Percentiles rank a stretch among this genome's conserved stretches.
phyloP scores from a whole-genome alignment of 2,113 vertebrate species.

The Salvelinus fontinalis region DNA sequence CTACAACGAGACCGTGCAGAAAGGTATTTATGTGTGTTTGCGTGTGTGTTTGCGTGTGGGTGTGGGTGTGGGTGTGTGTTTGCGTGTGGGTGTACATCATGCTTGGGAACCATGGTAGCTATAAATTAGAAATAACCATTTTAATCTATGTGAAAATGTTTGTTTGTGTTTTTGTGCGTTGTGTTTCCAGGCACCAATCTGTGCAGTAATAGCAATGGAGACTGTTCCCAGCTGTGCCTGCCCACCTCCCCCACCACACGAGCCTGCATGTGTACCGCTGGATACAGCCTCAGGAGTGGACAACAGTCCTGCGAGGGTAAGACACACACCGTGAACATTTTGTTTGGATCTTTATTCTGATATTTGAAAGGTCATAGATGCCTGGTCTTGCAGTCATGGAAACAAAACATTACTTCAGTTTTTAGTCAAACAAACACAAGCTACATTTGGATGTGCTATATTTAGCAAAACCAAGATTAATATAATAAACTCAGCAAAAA shows the following conservation, averaged over 20 bases:
- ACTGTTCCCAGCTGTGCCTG: constrained; percentile 97
- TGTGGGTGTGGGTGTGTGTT: background rate
- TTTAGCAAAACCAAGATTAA: too few species aligned
- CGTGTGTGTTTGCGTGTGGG: background rate
- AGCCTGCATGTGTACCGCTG: constrained; percentile 96
- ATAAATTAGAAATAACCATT: background rate
- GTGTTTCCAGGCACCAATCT: constrained; percentile 81
- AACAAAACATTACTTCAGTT: too few species aligned
- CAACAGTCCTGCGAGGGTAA: constrained; percentile 94
- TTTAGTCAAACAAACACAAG: too few species aligned
- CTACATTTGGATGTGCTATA: too few species aligned
- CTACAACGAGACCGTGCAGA: constrained; percentile 91
- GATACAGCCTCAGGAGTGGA: constrained; percentile 90
- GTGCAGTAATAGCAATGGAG: constrained; percentile 91
- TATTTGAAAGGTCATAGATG: too few species aligned
- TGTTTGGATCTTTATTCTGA: background rate
- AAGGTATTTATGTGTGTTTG: constrained; percentile 61
- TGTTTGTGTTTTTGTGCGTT: constrained; percentile 39
- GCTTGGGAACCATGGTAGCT: too few species aligned
- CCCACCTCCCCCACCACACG: constrained; percentile 85
- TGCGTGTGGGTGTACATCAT: background rate
- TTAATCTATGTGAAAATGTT: background rate
- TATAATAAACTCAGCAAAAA: too few species aligned
- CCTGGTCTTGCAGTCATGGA: too few species aligned
- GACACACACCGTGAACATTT: background rate